These are phyloP conservation scores for Myotis myotis DNA, from an alignment of 2,797 vertebrate genomes.

Conservation along the genomic window DNA sequence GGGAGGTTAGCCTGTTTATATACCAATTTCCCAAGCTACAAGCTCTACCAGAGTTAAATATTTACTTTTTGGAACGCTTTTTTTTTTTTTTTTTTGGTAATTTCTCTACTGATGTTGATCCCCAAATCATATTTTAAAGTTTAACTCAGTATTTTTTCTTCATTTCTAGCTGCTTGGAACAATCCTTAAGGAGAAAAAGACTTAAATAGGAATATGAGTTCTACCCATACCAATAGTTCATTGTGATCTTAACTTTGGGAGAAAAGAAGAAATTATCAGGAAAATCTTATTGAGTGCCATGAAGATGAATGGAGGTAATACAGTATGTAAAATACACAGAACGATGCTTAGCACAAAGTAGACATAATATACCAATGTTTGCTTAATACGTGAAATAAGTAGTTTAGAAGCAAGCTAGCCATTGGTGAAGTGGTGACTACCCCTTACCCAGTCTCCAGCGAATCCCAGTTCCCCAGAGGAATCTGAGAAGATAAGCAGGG, in stretches of 20 bases:
- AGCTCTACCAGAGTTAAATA: neutral
- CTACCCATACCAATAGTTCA: neutral
- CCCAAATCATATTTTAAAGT: slow-evolving; percentile 28
- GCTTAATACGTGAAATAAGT: neutral
- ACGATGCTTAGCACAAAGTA: neutral
- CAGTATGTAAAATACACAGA: neutral
- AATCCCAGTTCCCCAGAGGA: neutral
- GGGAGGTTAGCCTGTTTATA: neutral
- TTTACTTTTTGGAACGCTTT: neutral
- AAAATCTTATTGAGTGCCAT: neutral
- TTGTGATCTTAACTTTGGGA: neutral
- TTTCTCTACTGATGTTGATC: slow-evolving; percentile 15
- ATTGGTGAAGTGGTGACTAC: neutral
- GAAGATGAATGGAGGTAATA: neutral
- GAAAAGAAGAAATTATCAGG: neutral
- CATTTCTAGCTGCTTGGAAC: slow-evolving; percentile 36
- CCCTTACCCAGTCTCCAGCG: neutral
- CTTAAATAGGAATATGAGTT: slow-evolving; percentile 9
- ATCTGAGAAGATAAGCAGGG: neutral
- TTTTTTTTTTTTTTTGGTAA: slow-evolving; percentile 3
- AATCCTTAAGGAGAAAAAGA: slow-evolving; percentile 23
- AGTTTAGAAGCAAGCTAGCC: neutral
- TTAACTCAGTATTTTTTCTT: slow-evolving; percentile 32
- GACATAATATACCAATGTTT: neutral
- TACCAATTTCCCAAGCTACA: neutral